Conservation (phyloP, 2,888 invertebrate genomes). For the Scrobipalpa atriplicella region DNA sequence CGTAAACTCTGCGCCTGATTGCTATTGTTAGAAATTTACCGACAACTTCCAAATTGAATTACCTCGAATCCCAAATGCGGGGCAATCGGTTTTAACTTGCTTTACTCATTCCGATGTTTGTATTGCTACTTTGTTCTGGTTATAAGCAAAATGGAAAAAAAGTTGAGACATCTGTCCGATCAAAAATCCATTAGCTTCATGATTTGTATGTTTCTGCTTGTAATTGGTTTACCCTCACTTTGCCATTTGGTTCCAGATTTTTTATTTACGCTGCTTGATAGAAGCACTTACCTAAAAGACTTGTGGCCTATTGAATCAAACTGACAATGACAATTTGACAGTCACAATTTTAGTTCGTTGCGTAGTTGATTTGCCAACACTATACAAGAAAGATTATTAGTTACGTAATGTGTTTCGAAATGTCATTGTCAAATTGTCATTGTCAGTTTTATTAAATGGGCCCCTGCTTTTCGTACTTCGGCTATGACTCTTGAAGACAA, state of each 20-base stretch:
- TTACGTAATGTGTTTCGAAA: no score
- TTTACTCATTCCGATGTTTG: background rate
- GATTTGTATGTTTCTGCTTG: background rate
- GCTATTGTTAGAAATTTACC: constrained; percentile 14
- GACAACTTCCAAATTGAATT: constrained; percentile 18
- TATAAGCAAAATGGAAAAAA: background rate
- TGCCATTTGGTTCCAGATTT: background rate
- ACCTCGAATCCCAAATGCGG: constrained; percentile 18
- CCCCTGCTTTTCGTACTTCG: no score
- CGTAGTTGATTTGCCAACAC: no score
- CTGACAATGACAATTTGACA: no score
- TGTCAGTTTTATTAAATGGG: no score
- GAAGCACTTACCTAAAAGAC: no score
- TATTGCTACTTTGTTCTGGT: background rate
- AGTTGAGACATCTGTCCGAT: background rate
- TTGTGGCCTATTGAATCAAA: no score
- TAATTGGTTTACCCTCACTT: background rate
- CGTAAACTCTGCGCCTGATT: constrained; percentile 14
- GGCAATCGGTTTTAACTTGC: background rate
- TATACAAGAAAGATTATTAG: no score
- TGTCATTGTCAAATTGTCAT: no score
- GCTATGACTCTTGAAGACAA: no score
- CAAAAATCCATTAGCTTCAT: background rate
- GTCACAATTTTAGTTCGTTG: no score
- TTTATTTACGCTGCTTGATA: no score